Conservation (phyloP, 2,113 vertebrate genomes). For the Geothlypis trichas region DNA sequence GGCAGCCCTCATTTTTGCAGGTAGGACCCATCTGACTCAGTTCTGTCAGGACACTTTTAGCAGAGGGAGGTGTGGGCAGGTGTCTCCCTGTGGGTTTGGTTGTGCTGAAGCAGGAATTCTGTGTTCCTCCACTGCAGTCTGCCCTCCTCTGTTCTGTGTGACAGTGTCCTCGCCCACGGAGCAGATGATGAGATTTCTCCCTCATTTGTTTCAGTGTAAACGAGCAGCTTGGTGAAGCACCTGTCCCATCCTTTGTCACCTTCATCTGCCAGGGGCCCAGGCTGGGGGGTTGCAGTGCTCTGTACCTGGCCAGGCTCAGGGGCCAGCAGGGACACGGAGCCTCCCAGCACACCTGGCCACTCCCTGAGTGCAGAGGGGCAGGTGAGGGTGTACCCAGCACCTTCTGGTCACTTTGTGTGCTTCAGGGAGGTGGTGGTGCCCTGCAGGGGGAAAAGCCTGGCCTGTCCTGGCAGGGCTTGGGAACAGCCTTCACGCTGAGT, state of each 20-base stretch:
- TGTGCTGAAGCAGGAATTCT: background rate
- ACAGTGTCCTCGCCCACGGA: background rate
- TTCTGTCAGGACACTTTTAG: background rate
- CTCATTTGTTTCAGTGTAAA: background rate
- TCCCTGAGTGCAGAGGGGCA: background rate
- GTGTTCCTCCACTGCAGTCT: background rate
- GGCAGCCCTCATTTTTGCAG: background rate
- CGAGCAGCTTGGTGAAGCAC: background rate
- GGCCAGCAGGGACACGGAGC: background rate
- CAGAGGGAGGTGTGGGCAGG: background rate
- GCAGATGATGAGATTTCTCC: background rate
- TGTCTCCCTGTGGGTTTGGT: background rate
- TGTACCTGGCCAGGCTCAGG: background rate
- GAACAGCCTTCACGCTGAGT: background rate
- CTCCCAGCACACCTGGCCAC: background rate
- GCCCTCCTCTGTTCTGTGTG: background rate
- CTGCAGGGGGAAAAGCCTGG: background rate
- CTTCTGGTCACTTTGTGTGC: background rate
- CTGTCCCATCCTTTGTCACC: background rate
- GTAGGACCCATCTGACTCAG: background rate
- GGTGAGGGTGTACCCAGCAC: rapidly evolving
- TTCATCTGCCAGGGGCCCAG: background rate
- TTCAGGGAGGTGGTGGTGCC: background rate
- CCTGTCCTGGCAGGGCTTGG: rapidly evolving
- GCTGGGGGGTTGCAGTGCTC: background rate